Evolutionary conservation across 2,888 invertebrate genomes (phyloP).

Genomic region (Apotomis turbidana): DNA sequence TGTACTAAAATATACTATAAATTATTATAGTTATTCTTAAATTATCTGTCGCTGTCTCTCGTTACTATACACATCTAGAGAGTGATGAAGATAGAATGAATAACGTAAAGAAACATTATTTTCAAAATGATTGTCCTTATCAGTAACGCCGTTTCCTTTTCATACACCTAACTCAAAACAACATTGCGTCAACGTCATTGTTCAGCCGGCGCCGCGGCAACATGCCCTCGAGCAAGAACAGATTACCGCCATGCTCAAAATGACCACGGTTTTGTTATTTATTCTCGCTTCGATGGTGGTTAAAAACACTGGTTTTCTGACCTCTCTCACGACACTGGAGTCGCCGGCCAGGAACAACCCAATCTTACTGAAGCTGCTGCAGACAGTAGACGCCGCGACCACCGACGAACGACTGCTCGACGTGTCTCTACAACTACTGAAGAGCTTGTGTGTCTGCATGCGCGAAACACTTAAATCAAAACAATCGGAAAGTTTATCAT

Average conservation of each 20-base stretch:
- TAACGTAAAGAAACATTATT: neutral
- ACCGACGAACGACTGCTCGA: constrained; percentile 65
- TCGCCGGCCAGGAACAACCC: constrained; percentile 54
- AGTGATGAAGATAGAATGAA: neutral
- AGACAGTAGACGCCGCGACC: constrained; percentile 63
- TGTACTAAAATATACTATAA: no score
- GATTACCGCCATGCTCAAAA: constrained; percentile 54
- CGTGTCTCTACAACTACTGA: constrained; percentile 67
- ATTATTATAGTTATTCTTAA: neutral
- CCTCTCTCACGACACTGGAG: constrained; percentile 42
- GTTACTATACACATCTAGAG: neutral
- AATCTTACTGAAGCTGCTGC: constrained; percentile 61
- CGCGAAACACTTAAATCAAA: constrained; percentile 58
- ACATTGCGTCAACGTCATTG: constrained; percentile 59
- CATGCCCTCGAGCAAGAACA: constrained; percentile 59
- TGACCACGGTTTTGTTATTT: constrained; percentile 52
- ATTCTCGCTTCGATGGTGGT: constrained; percentile 48
- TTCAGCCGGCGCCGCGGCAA: constrained; percentile 54
- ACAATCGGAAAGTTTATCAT: constrained; percentile 47
- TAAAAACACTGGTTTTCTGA: constrained; percentile 47
- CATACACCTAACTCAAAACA: constrained; percentile 62
- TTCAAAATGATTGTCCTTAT: constrained; percentile 42
- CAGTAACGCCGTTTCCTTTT: constrained; percentile 48
- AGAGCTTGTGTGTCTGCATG: constrained; percentile 70
- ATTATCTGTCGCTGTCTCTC: neutral